Conservation (phyloP, 2,113 vertebrate species). For the Scomber scombrus region DNA sequence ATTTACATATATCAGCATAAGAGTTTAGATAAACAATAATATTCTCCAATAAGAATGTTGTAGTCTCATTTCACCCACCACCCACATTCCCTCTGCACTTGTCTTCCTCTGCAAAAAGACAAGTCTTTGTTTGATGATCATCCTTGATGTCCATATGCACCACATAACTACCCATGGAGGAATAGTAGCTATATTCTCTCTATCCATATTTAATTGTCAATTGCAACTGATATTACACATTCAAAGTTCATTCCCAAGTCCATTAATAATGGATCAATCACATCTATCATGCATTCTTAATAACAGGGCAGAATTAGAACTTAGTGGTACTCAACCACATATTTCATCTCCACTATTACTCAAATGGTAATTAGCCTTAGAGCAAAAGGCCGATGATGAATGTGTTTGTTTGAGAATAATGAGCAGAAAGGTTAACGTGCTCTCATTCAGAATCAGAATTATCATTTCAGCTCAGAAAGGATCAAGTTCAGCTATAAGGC, state of each 20-base stretch:
- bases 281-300: slow-evolving; percentile 75
- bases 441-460: slow-evolving; percentile 1
- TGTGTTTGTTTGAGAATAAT: slow-evolving; percentile 35
- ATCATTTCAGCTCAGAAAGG: slow-evolving; percentile 15
- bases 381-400: slow-evolving; percentile 33
- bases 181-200: slow-evolving; percentile 44
- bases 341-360: slow-evolving; percentile 57
- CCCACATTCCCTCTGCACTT: slow-evolving; percentile 3
- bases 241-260: slow-evolving; percentile 68
- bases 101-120: slow-evolving; percentile 7
- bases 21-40: slow-evolving; percentile 6
- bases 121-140: slow-evolving; percentile 41
- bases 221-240: slow-evolving; percentile 72
- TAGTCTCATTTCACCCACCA: background rate
- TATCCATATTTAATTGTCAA: slow-evolving; percentile 71
- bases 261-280: slow-evolving; percentile 76
- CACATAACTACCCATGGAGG: slow-evolving; percentile 26
- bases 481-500: background rate
- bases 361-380: slow-evolving; percentile 54
- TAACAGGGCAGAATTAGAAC: slow-evolving; percentile 72
- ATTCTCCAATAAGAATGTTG: background rate
- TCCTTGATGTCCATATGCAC: slow-evolving; percentile 31
- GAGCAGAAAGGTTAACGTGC: slow-evolving; percentile 46
- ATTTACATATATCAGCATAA: slow-evolving; percentile 4
- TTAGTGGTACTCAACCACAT: slow-evolving; percentile 51